Base-by-base conservation (phyloP, 2,113 vertebrate species). In the Cyanoderma ruficeps region DNA sequence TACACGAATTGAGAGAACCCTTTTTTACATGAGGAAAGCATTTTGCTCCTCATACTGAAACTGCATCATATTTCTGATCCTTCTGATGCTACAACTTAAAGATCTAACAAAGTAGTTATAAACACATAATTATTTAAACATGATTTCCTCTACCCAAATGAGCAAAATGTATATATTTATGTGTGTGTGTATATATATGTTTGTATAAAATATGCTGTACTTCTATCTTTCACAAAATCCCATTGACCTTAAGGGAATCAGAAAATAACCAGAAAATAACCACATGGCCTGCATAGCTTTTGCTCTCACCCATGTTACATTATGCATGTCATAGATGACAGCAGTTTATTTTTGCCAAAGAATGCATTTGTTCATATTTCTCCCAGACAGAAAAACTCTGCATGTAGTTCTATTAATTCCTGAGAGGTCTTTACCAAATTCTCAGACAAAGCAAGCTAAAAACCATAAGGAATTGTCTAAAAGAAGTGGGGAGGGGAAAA, bases 311-410 rank as follows among this genome's bases (percentile, higher is more conserved):
- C 28, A 33, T 42, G 28, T 71, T 93, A 80, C 21, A 31, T 64
- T 78, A 76, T 35, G 55, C 42, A 31, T 39, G 35, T 72, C 39
- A 33, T 33, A 72, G 87, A 88, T 77, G 60, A 68, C 91, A 95
- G 75, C 44, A 80, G 33, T 94, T 95, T 96, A 87, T 96, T 97
- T 95, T 84, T 88, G 87, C 68, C 75, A 94, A 96, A 96, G 50
- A 97, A 97, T 94, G 90, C 15, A 59, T 84, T 90, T 93, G 30
- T 88, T 90, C 59, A 61, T 83, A 68, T 41, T 93, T 82, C 53
- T 83, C 50, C 90, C 61, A 96, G 94, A 85, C n/a, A 80, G 78
- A 84, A 92, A 87, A 87, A 31, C 52, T 69, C 16, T 88, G 53
- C 37, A 84, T 86, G 63, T 83, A 78, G 30, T 85, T 95, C 65